phyloP scores from a whole-genome alignment of 2,113 vertebrate genomes.

The Merops nubicus region DNA sequence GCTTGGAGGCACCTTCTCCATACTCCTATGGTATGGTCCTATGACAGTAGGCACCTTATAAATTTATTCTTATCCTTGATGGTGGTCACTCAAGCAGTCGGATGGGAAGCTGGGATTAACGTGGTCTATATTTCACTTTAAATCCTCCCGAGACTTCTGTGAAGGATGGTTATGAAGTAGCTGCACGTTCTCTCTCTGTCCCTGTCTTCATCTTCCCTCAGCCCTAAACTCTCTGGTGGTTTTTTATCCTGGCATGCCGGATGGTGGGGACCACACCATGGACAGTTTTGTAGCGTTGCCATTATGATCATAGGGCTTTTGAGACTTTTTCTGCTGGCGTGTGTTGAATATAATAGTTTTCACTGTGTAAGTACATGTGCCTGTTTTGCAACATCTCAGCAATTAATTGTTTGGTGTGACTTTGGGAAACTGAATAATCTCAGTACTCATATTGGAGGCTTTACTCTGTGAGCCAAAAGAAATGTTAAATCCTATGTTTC shows the following conservation, averaged over 20 bases:
- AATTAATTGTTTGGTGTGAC: neutral
- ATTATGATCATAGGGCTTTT: neutral
- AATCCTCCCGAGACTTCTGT: neutral
- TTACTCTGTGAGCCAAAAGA: neutral
- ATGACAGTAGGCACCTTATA: neutral
- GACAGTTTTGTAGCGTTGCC: neutral
- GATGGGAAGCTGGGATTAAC: neutral
- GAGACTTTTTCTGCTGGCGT: neutral
- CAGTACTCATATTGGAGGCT: neutral
- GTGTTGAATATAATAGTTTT: neutral
- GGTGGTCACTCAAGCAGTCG: neutral
- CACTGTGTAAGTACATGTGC: fast-evolving
- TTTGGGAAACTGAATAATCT: neutral
- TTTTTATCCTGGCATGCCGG: fast-evolving
- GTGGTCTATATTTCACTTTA: neutral
- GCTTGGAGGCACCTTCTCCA: neutral
- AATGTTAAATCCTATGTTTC: neutral
- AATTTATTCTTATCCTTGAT: neutral
- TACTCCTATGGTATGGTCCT: neutral
- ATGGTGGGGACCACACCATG: fast-evolving
- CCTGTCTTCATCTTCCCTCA: neutral
- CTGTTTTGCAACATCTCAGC: neutral
- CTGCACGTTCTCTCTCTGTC: neutral
- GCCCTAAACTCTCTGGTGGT: neutral
- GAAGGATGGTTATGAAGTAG: neutral